Evolutionary conservation across 2,113 vertebrate genomes (phyloP).

Genomic region (Mirounga angustirostris): DNA sequence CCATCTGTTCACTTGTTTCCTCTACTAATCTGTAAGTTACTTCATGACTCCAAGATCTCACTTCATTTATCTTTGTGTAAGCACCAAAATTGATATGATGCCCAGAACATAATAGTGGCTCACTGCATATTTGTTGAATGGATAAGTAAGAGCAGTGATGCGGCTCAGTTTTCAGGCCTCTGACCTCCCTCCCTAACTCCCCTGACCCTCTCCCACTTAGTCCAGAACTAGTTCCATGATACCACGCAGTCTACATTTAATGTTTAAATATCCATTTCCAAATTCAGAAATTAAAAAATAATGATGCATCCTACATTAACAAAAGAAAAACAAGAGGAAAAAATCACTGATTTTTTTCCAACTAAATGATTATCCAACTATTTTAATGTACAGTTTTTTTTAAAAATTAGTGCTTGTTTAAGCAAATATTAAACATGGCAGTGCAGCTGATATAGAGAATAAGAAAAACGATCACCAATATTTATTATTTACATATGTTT

Average conservation of each 20-base stretch:
- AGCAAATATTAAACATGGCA: constrained; percentile 1
- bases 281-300: background rate
- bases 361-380: background rate
- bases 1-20: background rate
- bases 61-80: background rate
- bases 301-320: background rate
- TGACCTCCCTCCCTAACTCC: background rate
- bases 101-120: background rate
- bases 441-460: background rate
- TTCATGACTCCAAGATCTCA: background rate
- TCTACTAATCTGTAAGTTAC: background rate
- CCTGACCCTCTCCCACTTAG: too few relatives aligned
- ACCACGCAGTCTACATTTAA: background rate
- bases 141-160: background rate
- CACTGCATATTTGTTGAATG: background rate
- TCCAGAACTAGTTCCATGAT: background rate
- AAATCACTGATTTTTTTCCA: background rate
- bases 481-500: background rate
- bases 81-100: background rate
- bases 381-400: background rate
- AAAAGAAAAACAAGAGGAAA: background rate
- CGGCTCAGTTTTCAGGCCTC: background rate
- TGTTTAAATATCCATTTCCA: background rate
- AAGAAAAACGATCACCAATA: background rate
- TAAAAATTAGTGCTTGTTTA: constrained; percentile 14